Evolutionary conservation across 2,797 vertebrate genomes (phyloP).

Genomic region (Morus bassanus): DNA sequence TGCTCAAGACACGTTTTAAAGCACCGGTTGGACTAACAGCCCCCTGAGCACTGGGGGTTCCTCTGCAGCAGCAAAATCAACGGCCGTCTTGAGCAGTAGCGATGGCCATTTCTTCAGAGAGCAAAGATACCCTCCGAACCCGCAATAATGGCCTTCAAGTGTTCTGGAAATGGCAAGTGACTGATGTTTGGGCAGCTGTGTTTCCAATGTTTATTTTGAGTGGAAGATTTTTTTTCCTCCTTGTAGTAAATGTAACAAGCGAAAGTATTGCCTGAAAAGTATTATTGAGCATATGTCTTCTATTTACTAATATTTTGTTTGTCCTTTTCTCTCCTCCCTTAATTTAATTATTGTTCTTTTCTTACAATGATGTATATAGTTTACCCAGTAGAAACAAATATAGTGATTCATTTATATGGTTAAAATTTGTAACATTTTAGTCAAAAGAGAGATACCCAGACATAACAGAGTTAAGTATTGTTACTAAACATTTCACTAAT

Average conservation of each 20-base stretch:
- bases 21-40: neutral
- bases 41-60: neutral
- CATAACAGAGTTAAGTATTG: slow-evolving; percentile 8
- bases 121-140: neutral
- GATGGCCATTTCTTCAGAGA: neutral
- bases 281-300: slow-evolving; percentile 51
- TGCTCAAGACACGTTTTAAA: neutral
- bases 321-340: slow-evolving; percentile 50
- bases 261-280: slow-evolving; percentile 65
- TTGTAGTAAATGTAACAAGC: slow-evolving; percentile 37
- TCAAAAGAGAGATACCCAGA: neutral
- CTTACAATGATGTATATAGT: slow-evolving; percentile 59
- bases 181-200: neutral
- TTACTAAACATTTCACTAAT: slow-evolving; percentile 49
- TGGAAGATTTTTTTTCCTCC: neutral
- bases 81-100: rapidly evolving
- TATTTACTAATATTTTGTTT: slow-evolving; percentile 73
- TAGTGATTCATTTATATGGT: slow-evolving; percentile 28
- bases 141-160: rapidly evolving
- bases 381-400: slow-evolving; percentile 42
- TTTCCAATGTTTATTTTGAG: neutral
- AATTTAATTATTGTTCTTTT: slow-evolving; percentile 68
- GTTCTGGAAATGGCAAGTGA: neutral
- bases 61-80: neutral
- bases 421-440: slow-evolving; percentile 39